Base-by-base conservation (phyloP, 2,888 invertebrate genomes). In the Lithophane leautieri region DNA sequence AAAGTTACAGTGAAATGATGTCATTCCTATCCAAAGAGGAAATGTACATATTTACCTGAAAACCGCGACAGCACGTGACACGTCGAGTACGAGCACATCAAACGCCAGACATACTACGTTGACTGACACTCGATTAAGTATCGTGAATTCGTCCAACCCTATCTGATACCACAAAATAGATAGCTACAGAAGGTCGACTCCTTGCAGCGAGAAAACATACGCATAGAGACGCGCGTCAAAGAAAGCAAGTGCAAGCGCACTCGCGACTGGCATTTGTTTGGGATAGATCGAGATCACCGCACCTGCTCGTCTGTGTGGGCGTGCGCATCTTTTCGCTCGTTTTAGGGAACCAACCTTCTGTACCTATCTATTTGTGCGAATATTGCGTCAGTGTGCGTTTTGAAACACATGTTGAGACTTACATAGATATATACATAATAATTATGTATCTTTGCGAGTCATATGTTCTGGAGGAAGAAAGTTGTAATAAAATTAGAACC, bases 91-190 rank as follows among this genome's bases (percentile, higher is more conserved):
- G 19, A 34, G 60, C 52, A 66, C 71, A 72, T 83, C 69, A 82
- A 74, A 82, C 66, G 83, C 47, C 68, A 69, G 66, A 47, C 54
- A 8, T 54, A 61, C 61, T 58, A 63, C 67, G 72, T 61, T 74
- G 86, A 65, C 72, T 83, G 83, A 84, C 86, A 84, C 56, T 83
- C 86, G 77, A 86, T 78, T 84, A 86, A 86, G 83, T 69, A 73
- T 71, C 79, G 76, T 60, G 71, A 47, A 77, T 75, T 80, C 68
- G 28, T 62, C 68, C 63, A 69, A 67, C 67, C 60, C 70, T 66
- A 69, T 71, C 78, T 62, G 63, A 66, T 72, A 4, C 16, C 60
- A 77, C 16, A 25, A 14, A n/a, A n/a, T 4, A 80, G n/a, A 14
- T 2, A 73, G 4, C 9, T 25, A 7, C 52, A 76, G 60, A 73